Evolutionary conservation across 2,113 vertebrate species (phyloP).

Genomic region (Nannobrachium achirus): DNA sequence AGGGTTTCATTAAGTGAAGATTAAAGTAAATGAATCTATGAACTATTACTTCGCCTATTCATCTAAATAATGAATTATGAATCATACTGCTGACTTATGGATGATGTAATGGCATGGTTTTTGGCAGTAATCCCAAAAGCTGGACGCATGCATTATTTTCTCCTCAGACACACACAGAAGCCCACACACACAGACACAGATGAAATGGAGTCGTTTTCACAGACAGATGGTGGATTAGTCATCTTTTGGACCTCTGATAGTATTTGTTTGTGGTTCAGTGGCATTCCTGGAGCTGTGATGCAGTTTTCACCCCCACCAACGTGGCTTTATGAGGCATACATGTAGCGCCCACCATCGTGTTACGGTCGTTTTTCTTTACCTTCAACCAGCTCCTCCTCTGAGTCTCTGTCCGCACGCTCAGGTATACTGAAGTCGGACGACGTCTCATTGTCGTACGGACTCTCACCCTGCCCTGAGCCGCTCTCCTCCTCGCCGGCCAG

Average conservation of each 20-base stretch:
- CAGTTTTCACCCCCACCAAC: background rate
- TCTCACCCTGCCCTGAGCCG: slow-evolving; percentile 90
- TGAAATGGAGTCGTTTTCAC: slow-evolving; percentile 20
- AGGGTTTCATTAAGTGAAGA: too few relatives aligned
- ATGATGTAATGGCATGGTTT: too few relatives aligned
- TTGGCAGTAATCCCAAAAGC: background rate
- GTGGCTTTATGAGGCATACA: background rate
- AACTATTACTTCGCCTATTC: too few relatives aligned
- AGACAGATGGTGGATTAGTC: slow-evolving; percentile 49
- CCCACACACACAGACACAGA: slow-evolving; percentile 18
- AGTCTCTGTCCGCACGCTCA: slow-evolving; percentile 84
- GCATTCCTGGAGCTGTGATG: slow-evolving; percentile 17
- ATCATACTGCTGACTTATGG: too few relatives aligned
- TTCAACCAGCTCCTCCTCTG: slow-evolving; percentile 83
- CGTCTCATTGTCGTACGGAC: slow-evolving; percentile 92
- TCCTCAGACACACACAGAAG: too few relatives aligned
- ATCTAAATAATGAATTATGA: too few relatives aligned
- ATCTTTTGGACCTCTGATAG: slow-evolving; percentile 27
- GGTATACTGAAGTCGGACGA: slow-evolving; percentile 96
- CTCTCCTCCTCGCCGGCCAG: slow-evolving; percentile 88
- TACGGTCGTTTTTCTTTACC: slow-evolving; percentile 84
- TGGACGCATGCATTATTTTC: slow-evolving; percentile 8
- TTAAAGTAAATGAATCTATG: too few relatives aligned
- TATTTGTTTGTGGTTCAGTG: slow-evolving; percentile 20
- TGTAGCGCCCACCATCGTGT: background rate